Base-by-base conservation (phyloP, 2,113 vertebrate genomes). In the Cyrtonyx montezumae region DNA sequence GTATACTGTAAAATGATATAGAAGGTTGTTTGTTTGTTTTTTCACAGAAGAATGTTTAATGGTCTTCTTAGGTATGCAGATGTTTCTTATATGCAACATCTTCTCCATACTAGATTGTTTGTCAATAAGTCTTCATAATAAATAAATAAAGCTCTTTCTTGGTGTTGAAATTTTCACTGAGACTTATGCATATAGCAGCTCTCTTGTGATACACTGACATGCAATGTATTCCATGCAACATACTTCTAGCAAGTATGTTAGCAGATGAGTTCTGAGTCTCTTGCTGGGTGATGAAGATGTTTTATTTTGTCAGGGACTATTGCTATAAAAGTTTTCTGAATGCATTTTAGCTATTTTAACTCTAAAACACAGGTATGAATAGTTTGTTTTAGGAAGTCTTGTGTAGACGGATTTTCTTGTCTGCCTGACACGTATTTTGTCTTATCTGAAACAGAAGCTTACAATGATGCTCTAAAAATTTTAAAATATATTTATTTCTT, bases 401-500 rank as follows among this genome's bases (percentile, higher is more conserved):
- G 21, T 46, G 30, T 66, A 63, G 36, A 34, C 4, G 40, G 12
- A 8, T 70, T 88, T 74, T 70, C n/a, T 43, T 56, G 13, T 18
- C 15, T 83, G 79, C 5, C 26, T 82, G 49, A 62, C 13, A 63
- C 20, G 5, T 13, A 20, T 34, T 76, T 83, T 66, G 3, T 36
- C 55, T 21, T 70, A 28, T 42, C 20, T 80, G 76, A 90, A 78
- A 67, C 18, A 80, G 36, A 79, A 56, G 51, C 43, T 20, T 36
- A 25, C 68, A 84, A 90, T 81, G 58, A 28, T 62, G 48, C 36
- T 78, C 45, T 81, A 84, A 93, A 68, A 11, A 68, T 45, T 71
- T 40, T 28, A 40, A 40, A 62, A 48, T 34, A 84, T 14, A 36
- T 3, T 40, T 18, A 2, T 25, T 23, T 87, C 84, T 65, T 34